A percentile compares a stretch with the other conserved stretches of the same genome.
phyloP scores from a whole-genome alignment of 1,140 invertebrate species.

The Brachionus plicatilis region DNA sequence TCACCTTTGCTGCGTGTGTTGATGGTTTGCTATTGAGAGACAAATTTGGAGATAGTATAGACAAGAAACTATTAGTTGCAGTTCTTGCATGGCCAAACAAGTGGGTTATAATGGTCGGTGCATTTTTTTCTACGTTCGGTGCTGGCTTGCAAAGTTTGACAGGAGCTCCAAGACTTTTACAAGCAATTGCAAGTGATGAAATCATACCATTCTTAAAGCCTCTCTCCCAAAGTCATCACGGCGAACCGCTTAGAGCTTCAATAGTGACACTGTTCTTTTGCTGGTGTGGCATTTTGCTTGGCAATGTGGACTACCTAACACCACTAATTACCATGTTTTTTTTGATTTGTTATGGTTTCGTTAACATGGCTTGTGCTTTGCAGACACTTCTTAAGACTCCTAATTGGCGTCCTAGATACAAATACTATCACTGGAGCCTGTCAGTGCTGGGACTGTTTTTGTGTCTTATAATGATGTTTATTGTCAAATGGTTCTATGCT shows the following conservation, averaged over 20 bases:
- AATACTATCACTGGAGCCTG: constrained; percentile 95
- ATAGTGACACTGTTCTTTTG: constrained; percentile 79
- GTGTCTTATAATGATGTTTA: constrained; percentile 98
- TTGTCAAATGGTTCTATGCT: constrained; percentile 98
- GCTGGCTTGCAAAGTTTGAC: constrained; percentile 96
- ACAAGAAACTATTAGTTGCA: constrained; percentile 86
- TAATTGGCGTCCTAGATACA: constrained; percentile 95
- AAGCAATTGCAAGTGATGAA: constrained; percentile 93
- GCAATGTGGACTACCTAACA: constrained; percentile 59
- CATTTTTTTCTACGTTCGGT: constrained; percentile 90
- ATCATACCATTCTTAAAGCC: constrained; percentile 94
- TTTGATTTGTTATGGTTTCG: constrained; percentile 99
- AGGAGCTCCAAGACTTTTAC: constrained; percentile 65
- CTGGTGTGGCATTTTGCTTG: constrained; percentile 73
- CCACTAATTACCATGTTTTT: constrained; percentile 73
- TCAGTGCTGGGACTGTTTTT: constrained; percentile 83
- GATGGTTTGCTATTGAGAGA: constrained; percentile 84
- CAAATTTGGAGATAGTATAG: constrained; percentile 89
- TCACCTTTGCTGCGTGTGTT: constrained; percentile 84
- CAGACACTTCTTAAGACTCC: constrained; percentile 87
- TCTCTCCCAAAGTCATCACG: constrained; percentile 77
- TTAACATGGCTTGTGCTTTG: constrained; percentile 93
- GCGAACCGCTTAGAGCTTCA: constrained; percentile 91
- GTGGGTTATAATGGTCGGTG: constrained; percentile 89
- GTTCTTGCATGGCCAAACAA: constrained; percentile 86